phyloP scores from a whole-genome alignment of 2,888 invertebrate genomes.

The Arrhopalites spinosus region DNA sequence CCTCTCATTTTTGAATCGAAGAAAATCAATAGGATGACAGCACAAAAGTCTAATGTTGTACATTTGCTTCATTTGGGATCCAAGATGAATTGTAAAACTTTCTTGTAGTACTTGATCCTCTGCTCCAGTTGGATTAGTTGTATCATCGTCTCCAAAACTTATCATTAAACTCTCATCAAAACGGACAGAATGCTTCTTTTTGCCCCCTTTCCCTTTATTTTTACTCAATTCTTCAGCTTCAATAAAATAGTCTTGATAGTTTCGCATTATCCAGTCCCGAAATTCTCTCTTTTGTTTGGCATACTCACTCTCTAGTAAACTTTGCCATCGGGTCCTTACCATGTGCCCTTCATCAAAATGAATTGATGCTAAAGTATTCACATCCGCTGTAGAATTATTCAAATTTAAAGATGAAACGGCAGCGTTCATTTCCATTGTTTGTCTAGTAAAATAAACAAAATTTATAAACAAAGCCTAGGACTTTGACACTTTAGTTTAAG shows the following conservation, averaged over 20 bases:
- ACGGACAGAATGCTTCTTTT: constrained; percentile 54
- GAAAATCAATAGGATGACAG: constrained; percentile 78
- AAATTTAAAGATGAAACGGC: constrained; percentile 76
- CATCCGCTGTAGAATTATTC: constrained; percentile 79
- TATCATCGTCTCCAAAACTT: constrained; percentile 58
- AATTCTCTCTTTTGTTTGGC: constrained; percentile 86
- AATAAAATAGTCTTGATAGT: constrained; percentile 73
- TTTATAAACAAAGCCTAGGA: not conserved
- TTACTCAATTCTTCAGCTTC: constrained; percentile 58
- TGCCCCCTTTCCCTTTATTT: constrained; percentile 42
- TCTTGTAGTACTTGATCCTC: constrained; percentile 72
- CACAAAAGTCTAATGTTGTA: constrained; percentile 94
- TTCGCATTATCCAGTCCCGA: constrained; percentile 84
- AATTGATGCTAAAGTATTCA: constrained; percentile 79
- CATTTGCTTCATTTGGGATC: constrained; percentile 97
- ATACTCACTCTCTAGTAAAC: constrained; percentile 78
- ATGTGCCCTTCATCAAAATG: constrained; percentile 79
- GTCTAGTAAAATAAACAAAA: constrained; percentile 62
- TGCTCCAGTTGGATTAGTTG: constrained; percentile 53
- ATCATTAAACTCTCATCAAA: constrained; percentile 56
- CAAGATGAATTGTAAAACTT: constrained; percentile 96
- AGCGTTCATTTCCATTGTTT: constrained; percentile 86
- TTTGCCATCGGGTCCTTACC: constrained; percentile 78
- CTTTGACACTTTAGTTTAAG: no score
- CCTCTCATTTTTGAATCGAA: constrained; percentile 56